Conservation (phyloP, 2,113 vertebrate genomes). For the Mionectes macconnelli region DNA sequence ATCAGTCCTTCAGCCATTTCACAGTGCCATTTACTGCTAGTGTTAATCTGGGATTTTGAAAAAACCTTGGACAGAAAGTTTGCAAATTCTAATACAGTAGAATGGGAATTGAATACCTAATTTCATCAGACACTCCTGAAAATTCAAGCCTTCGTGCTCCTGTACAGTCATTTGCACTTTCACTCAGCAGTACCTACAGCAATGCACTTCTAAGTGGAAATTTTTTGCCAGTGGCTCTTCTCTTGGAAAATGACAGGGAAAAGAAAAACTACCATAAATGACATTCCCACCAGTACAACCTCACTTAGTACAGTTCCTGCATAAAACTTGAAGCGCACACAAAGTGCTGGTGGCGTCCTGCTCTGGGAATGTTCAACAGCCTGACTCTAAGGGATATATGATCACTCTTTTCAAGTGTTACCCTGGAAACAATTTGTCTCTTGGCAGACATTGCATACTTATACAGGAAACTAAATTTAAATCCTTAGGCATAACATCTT, state of each 20-base stretch:
- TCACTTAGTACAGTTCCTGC: not conserved
- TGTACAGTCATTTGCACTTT: not conserved
- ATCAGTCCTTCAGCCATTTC: not conserved
- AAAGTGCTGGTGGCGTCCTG: not conserved
- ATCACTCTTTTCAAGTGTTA: constrained; percentile 60
- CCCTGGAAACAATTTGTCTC: constrained; percentile 72
- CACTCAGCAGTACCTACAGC: not conserved
- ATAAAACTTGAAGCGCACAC: not conserved
- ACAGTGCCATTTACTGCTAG: not conserved
- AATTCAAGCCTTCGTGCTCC: not conserved
- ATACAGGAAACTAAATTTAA: constrained; percentile 71
- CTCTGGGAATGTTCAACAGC: not conserved
- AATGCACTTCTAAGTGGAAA: not conserved
- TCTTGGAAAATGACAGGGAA: not conserved
- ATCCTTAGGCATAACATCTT: constrained; percentile 73
- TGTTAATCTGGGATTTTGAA: not conserved
- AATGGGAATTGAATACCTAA: not conserved
- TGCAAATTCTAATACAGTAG: not conserved
- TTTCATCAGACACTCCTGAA: not conserved
- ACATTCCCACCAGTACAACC: not conserved
- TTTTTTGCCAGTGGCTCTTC: not conserved
- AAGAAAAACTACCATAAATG: not conserved
- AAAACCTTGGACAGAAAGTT: not conserved
- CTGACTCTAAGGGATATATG: constrained; percentile 33
- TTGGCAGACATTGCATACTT: constrained; percentile 60